Evolutionary conservation across 2,888 invertebrate genomes (phyloP).

Genomic region (Kryphioiulus occultus): DNA sequence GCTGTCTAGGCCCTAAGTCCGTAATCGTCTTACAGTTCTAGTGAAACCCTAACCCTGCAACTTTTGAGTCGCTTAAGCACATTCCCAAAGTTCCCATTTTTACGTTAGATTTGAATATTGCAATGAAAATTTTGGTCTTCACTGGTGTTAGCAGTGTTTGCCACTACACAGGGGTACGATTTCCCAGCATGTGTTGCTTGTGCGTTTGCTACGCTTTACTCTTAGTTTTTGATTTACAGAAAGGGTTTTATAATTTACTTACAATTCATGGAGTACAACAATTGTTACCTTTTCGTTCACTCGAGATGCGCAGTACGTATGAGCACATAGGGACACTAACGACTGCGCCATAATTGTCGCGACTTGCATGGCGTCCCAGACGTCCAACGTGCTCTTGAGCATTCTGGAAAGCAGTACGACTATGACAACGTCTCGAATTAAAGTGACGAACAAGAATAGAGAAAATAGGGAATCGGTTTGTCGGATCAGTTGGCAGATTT

Average conservation of each 20-base stretch:
- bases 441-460: neutral
- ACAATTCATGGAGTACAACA: too few species aligned
- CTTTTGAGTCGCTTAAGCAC: too few species aligned
- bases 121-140: neutral
- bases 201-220: too few species aligned
- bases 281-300: neutral
- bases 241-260: too few species aligned
- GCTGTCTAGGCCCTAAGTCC: too few species aligned
- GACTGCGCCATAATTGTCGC: neutral
- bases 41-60: too few species aligned
- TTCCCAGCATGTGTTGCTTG: too few species aligned
- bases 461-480: neutral
- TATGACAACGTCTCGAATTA: neutral
- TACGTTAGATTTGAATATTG: too few species aligned
- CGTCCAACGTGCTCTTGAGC: neutral
- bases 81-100: too few species aligned
- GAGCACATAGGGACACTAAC: neutral
- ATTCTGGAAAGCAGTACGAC: conserved; percentile 1
- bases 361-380: neutral
- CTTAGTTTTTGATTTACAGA: too few species aligned
- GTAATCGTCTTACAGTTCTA: too few species aligned
- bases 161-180: neutral
- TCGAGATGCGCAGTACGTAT: neutral
- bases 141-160: neutral
- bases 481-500: neutral